These are phyloP conservation scores for Geophilus truncorum DNA, from an alignment of 2,888 invertebrate species.

Conservation along the genomic window DNA sequence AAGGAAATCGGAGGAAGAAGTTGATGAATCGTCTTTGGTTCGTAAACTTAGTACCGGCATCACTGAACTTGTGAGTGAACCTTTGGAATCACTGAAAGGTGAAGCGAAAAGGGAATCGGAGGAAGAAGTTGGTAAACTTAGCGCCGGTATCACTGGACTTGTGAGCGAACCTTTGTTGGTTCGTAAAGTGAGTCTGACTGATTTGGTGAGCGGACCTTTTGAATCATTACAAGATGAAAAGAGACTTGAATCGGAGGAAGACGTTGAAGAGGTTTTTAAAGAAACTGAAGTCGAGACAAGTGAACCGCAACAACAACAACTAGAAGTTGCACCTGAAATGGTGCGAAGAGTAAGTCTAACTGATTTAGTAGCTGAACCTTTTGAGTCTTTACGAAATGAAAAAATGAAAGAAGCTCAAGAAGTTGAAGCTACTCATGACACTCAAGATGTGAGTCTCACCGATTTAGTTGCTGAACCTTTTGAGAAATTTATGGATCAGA, in stretches of 20 bases:
- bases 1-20: too few relatives aligned
- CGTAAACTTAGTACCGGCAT: not conserved
- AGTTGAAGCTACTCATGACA: too few relatives aligned
- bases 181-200: not conserved
- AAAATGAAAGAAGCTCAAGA: not conserved
- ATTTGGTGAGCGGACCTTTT: not conserved
- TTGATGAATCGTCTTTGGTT: too few relatives aligned
- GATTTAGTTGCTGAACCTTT: not conserved
- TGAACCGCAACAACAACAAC: not conserved
- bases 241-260: conserved; percentile 32
- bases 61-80: not conserved
- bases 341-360: not conserved
- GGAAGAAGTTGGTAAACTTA: conserved; percentile 23
- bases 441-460: not conserved
- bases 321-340: conserved; percentile 6
- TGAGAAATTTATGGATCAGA: not conserved
- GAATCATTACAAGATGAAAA: conserved; percentile 25
- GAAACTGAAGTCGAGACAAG: conserved; percentile 36
- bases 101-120: conserved; percentile 32
- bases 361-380: not conserved
- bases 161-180: not conserved
- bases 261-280: not conserved
- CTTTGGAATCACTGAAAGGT: too few relatives aligned
- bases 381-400: not conserved
- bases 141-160: not conserved